These are phyloP conservation scores for Coptodon rendalli DNA, from an alignment of 2,113 vertebrate genomes.

Conservation along the genomic window DNA sequence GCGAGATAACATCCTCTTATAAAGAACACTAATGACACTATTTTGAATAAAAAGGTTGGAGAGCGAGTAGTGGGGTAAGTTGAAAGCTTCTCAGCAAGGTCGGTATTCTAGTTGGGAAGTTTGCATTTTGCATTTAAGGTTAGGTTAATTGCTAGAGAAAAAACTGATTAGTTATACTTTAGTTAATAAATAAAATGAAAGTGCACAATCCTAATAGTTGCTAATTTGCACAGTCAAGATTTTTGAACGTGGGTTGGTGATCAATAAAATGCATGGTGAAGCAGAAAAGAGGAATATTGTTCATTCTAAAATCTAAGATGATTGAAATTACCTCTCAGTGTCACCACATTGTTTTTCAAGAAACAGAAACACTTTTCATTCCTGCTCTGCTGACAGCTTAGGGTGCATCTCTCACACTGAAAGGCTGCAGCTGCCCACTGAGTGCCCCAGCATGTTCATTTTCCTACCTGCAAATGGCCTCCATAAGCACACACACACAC, in stretches of 20 bases:
- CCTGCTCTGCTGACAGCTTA: not conserved
- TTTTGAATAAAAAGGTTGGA: not conserved
- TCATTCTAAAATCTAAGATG: not conserved
- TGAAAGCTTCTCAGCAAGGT: not conserved
- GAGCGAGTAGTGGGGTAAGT: rapidly evolving
- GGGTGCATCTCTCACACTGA: not conserved
- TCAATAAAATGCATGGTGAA: not conserved
- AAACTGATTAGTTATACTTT: rapidly evolving
- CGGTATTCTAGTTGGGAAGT: rapidly evolving
- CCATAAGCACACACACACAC: not conserved
- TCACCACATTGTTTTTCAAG: not conserved
- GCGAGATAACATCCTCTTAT: rapidly evolving
- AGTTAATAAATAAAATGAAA: not conserved
- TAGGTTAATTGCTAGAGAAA: not conserved
- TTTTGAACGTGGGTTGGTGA: not conserved
- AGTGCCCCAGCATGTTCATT: conserved; percentile 42
- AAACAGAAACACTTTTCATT: not conserved
- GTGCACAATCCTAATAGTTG: not conserved
- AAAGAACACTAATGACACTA: not conserved
- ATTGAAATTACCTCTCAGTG: not conserved
- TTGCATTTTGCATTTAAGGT: not conserved
- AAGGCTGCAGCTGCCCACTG: conserved; percentile 23
- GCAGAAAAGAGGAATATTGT: rapidly evolving
- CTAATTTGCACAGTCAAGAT: not conserved
- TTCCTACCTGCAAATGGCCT: conserved; percentile 46